A percentile compares a stretch with the other conserved stretches of the same genome.
Evolutionary conservation across 2,888 invertebrate genomes (phyloP).

Genomic region (Mimas tiliae): DNA sequence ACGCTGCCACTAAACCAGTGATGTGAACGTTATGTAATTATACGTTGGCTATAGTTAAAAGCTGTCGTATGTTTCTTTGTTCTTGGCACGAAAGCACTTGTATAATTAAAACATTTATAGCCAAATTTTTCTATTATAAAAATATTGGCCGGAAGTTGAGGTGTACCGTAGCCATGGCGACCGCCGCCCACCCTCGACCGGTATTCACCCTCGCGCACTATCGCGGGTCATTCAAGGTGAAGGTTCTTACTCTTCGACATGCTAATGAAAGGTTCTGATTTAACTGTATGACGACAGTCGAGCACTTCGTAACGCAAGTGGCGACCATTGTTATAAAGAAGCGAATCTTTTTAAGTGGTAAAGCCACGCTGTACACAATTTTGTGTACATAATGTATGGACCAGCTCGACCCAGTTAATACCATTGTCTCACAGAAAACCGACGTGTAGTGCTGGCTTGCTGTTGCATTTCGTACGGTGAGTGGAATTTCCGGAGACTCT

Average conservation of each 20-base stretch:
- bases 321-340: too few relatives aligned
- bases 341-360: too few relatives aligned
- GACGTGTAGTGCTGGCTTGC: too few relatives aligned
- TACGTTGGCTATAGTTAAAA: background rate
- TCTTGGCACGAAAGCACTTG: background rate
- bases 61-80: background rate
- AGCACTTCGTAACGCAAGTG: background rate
- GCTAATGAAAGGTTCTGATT: conserved; percentile 23
- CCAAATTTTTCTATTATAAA: conserved; percentile 24
- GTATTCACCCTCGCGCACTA: conserved; percentile 32
- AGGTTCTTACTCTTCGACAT: conserved; percentile 53
- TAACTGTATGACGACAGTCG: background rate
- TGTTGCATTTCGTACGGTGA: too few relatives aligned
- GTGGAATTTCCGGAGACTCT: too few relatives aligned
- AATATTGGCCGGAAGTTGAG: conserved; percentile 53
- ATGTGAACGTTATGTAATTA: background rate
- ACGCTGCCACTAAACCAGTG: too few relatives aligned
- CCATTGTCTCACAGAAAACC: too few relatives aligned
- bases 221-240: conserved; percentile 57
- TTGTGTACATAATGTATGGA: too few relatives aligned
- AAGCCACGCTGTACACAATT: too few relatives aligned
- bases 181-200: conserved; percentile 30
- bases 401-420: too few relatives aligned
- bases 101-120: conserved; percentile 29
- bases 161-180: conserved; percentile 52